These are phyloP conservation scores for Conops quadrifasciatus DNA, from an alignment of 2,888 invertebrate genomes.

Conservation along the genomic window DNA sequence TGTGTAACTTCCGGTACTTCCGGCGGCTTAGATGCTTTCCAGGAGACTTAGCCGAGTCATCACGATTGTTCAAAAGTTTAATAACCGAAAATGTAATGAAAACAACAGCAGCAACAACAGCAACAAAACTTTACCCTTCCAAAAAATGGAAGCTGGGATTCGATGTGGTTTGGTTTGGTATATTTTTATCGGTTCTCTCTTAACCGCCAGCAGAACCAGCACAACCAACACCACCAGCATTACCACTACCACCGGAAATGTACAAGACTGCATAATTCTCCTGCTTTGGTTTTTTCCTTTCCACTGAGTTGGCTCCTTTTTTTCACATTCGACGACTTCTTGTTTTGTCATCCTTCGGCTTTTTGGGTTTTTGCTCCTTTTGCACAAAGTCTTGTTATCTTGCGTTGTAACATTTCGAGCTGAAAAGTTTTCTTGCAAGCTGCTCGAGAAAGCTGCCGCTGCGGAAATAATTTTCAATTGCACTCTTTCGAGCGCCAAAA, in stretches of 20 bases:
- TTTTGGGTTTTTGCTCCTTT: too few relatives aligned
- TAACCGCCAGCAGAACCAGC: background rate
- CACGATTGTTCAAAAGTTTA: slow-evolving; percentile 27
- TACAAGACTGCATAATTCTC: background rate
- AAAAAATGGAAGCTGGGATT: too few relatives aligned
- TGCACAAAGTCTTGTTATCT: slow-evolving; percentile 1
- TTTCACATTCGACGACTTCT: background rate
- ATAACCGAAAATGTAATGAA: background rate
- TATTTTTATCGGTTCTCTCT: too few relatives aligned
- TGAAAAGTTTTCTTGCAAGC: slow-evolving; percentile 18
- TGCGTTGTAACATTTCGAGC: slow-evolving; percentile 26
- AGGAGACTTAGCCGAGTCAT: slow-evolving; percentile 25
- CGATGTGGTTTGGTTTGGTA: too few relatives aligned
- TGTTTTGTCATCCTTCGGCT: background rate
- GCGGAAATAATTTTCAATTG: slow-evolving; percentile 31
- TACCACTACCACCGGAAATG: background rate
- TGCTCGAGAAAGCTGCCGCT: slow-evolving; percentile 6
- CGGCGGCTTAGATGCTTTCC: slow-evolving; percentile 13
- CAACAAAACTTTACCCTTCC: background rate
- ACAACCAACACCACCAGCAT: background rate
- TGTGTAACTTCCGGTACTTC: slow-evolving; percentile 3
- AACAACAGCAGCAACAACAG: background rate
- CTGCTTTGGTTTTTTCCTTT: background rate
- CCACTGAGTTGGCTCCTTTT: background rate
- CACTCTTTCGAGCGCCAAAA: slow-evolving; percentile 16